Conservation (phyloP, 1,140 invertebrate species). For the Periplaneta americana region DNA sequence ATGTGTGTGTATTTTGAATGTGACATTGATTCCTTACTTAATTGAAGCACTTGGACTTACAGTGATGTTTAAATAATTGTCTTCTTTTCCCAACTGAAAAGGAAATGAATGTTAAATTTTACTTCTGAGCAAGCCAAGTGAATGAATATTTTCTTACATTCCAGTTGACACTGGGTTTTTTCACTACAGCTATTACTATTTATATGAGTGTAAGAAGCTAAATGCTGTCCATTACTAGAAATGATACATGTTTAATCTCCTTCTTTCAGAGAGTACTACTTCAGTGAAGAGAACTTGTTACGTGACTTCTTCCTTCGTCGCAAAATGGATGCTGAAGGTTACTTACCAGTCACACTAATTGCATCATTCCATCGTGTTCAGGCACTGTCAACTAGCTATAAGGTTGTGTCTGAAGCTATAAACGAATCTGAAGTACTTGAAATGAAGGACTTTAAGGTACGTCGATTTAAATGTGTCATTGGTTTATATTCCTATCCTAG, state of each 20-base stretch:
- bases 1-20: too few relatives aligned
- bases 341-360: conserved; percentile 86
- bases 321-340: conserved; percentile 94
- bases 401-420: conserved; percentile 76
- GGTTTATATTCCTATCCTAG: neutral
- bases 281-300: conserved; percentile 93
- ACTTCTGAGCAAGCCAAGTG: neutral
- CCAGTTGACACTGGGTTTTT: too few relatives aligned
- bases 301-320: conserved; percentile 94
- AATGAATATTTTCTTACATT: too few relatives aligned
- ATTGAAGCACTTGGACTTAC: too few relatives aligned
- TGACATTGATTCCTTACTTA: too few relatives aligned
- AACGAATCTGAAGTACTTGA: conserved; percentile 77
- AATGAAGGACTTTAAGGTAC: conserved; percentile 69
- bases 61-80: conserved; percentile 1
- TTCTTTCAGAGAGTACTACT: conserved; percentile 95
- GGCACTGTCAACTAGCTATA: conserved; percentile 77
- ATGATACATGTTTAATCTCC: neutral
- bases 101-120: neutral
- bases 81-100: conserved; percentile 18
- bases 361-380: conserved; percentile 94
- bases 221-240: too few relatives aligned
- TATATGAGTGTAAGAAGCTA: too few relatives aligned
- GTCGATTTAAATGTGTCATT: conserved; percentile 14
- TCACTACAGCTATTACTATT: too few relatives aligned